Evolutionary conservation across 2,113 vertebrate species (phyloP).

Genomic region (Indri indri): DNA sequence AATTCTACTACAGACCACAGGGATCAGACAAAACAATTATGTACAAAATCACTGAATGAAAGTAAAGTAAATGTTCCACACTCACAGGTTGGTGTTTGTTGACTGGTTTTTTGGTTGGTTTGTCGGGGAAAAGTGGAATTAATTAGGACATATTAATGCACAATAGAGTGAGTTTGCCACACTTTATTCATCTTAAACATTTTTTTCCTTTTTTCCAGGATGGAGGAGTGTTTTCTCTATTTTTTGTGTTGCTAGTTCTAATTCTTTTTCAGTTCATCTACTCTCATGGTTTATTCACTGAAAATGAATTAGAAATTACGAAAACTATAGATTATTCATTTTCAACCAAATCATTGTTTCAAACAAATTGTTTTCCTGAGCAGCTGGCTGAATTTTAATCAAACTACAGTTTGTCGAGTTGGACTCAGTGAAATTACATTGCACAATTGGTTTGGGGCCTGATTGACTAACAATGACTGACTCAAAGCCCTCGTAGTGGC

Average conservation of each 20-base stretch:
- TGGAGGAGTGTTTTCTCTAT: not conserved
- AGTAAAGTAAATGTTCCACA: not conserved
- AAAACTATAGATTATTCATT: slow-evolving; percentile 60
- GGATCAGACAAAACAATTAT: not conserved
- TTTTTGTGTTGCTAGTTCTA: slow-evolving; percentile 31
- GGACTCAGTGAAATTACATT: not conserved
- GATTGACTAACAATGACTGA: not conserved
- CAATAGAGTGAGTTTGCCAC: not conserved
- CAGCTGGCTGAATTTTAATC: slow-evolving; percentile 55
- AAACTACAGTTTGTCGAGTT: slow-evolving; percentile 48
- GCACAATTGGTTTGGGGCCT: not conserved
- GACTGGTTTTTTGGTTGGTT: not conserved
- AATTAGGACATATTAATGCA: not conserved
- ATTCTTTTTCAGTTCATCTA: slow-evolving; percentile 50
- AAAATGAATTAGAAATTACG: slow-evolving; percentile 68
- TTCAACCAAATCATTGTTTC: slow-evolving; percentile 43
- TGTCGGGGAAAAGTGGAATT: not conserved
- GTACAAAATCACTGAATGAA: not conserved
- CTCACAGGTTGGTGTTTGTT: not conserved
- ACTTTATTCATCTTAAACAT: slow-evolving; percentile 15
- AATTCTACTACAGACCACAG: too few species aligned
- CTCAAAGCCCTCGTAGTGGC: not conserved
- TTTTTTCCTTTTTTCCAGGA: slow-evolving; percentile 14
- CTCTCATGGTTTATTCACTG: slow-evolving; percentile 26
- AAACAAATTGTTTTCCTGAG: slow-evolving; percentile 53